phyloP scores from a whole-genome alignment of 2,888 invertebrate species.

The Amblyjoppa proteus region DNA sequence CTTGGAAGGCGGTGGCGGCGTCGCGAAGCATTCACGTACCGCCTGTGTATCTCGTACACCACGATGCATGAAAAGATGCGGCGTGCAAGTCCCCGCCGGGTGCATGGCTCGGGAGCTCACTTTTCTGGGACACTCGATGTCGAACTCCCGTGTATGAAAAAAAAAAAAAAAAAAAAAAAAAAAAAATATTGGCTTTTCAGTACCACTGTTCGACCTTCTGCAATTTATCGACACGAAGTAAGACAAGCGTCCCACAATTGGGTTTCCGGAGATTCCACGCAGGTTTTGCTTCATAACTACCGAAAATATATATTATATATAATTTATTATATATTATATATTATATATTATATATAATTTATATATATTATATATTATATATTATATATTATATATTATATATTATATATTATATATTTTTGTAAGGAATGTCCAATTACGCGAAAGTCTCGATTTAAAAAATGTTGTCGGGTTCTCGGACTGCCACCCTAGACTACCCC shows the following conservation, averaged over 20 bases:
- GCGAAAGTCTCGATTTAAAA: no score
- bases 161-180: no score
- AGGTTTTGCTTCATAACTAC: no score
- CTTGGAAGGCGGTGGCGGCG: conserved; percentile 27
- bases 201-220: background rate
- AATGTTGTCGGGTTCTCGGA: no score
- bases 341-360: no score
- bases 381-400: no score
- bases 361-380: no score
- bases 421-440: no score
- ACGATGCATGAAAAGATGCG: background rate
- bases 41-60: conserved; percentile 45
- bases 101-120: conserved; percentile 47
- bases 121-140: background rate
- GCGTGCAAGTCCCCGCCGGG: conserved; percentile 65
- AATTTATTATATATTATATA: no score
- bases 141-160: background rate
- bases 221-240: background rate
- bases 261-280: background rate
- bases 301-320: no score
- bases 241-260: background rate
- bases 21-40: conserved; percentile 58
- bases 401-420: no score
- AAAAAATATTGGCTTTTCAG: background rate
- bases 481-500: no score